phyloP scores from a whole-genome alignment of 2,888 invertebrate genomes.

The Spatulosminthurus flaviceps region DNA sequence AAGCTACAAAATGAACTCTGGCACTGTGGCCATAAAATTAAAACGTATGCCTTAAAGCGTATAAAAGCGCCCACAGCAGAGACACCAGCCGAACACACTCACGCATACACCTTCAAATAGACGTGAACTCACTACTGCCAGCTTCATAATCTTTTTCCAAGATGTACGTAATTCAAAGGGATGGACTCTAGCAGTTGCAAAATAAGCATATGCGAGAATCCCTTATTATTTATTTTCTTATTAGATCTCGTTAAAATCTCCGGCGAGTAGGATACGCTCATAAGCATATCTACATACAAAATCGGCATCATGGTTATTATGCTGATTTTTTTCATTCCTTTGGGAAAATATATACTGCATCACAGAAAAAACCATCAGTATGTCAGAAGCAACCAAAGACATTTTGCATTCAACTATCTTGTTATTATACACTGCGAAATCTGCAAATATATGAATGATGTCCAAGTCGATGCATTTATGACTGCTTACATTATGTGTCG shows the following conservation, averaged over 20 bases:
- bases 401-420: neutral
- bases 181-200: neutral
- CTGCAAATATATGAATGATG: neutral
- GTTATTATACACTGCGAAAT: neutral
- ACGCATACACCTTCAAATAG: slow-evolving; percentile 7
- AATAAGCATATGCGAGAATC: neutral
- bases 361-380: neutral
- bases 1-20: slow-evolving; percentile 3
- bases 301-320: neutral
- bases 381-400: neutral
- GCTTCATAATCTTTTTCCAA: neutral
- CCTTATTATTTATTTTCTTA: neutral
- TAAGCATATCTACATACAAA: too few species aligned
- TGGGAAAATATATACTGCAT: too few species aligned
- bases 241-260: neutral
- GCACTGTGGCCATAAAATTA: too few species aligned
- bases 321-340: too few species aligned
- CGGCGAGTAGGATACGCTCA: too few species aligned
- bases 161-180: neutral
- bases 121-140: neutral
- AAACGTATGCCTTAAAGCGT: too few species aligned
- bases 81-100: neutral
- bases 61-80: neutral
- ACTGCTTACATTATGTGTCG: neutral
- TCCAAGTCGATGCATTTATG: slow-evolving; percentile 11